These are phyloP conservation scores for Torymus aiolomorphi DNA, from an alignment of 2,888 invertebrate genomes.

Conservation along the genomic window DNA sequence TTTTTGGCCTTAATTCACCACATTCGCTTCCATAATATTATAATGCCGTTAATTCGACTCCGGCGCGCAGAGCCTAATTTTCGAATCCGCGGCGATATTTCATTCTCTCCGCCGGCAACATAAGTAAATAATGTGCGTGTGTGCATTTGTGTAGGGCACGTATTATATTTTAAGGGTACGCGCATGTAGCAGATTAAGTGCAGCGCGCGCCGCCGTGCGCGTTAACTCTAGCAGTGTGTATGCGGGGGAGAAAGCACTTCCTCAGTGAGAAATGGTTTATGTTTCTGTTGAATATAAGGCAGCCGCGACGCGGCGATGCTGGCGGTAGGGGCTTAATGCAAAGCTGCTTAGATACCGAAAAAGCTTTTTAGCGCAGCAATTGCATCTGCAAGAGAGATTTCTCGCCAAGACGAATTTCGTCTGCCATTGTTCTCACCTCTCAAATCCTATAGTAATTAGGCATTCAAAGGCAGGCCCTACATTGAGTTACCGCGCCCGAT, in stretches of 20 bases:
- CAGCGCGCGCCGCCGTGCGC: too few species aligned
- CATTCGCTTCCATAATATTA: background rate
- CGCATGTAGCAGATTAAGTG: background rate
- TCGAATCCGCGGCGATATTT: conserved; percentile 34
- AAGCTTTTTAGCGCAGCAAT: conserved; percentile 38
- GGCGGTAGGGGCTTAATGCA: conserved; percentile 23
- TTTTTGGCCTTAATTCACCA: too few species aligned
- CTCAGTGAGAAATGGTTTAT: conserved; percentile 39
- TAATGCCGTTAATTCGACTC: conserved; percentile 14
- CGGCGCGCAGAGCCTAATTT: conserved; percentile 18
- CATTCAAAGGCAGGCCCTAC: background rate
- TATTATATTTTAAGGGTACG: conserved; percentile 38
- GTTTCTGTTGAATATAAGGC: conserved; percentile 47
- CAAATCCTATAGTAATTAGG: conserved; percentile 13
- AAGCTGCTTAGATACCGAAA: conserved; percentile 50
- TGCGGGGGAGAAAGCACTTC: conserved; percentile 29
- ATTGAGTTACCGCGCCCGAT: too few species aligned
- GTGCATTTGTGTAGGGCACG: too few species aligned
- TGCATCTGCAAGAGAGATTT: conserved; percentile 17
- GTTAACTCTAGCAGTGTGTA: too few species aligned
- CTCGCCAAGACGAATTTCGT: background rate
- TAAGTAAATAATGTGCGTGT: conserved; percentile 40
- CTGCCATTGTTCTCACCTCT: background rate
- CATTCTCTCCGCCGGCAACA: conserved; percentile 13
- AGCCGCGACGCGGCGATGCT: too few species aligned